Conservation (phyloP, 2,888 invertebrate genomes). For the Agrochola circellaris region DNA sequence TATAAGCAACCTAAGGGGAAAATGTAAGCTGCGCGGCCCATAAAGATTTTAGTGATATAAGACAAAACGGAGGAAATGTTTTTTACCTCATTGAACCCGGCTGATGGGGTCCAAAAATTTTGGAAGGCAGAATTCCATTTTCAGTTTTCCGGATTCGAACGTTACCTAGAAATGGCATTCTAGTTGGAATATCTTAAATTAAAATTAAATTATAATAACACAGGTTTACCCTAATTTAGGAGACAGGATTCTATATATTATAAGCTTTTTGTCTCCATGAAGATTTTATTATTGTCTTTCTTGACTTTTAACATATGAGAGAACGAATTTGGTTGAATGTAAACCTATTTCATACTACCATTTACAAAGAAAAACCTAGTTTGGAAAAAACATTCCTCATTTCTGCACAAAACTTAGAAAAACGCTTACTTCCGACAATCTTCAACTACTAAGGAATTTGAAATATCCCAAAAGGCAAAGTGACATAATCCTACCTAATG, state of each 20-base stretch:
- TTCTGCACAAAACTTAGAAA: not conserved
- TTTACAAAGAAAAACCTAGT: not conserved
- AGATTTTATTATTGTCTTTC: not conserved
- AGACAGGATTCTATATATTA: not conserved
- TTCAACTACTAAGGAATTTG: not conserved
- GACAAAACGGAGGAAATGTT: constrained; percentile 42
- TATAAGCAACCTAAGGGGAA: constrained; percentile 56
- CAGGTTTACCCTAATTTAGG: not conserved
- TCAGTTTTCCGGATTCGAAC: too few species aligned
- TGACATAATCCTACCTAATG: constrained; percentile 61
- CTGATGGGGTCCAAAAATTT: not conserved
- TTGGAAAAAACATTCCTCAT: not conserved
- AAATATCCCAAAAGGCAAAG: constrained; percentile 14
- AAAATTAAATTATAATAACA: not conserved
- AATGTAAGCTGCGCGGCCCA: constrained; percentile 47
- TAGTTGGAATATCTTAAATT: not conserved
- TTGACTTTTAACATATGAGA: too few species aligned
- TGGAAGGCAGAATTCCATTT: not conserved
- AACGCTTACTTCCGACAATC: not conserved
- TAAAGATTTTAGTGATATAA: constrained; percentile 61
- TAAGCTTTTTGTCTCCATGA: not conserved
- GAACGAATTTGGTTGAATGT: too few species aligned
- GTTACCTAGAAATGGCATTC: not conserved
- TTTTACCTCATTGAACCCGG: constrained; percentile 59
- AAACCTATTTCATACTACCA: not conserved